Percentiles rank a stretch among this genome's conserved stretches.
Evolutionary conservation across 2,888 invertebrate genomes (phyloP).

Genomic region (Drosophila kambysellisi): DNA sequence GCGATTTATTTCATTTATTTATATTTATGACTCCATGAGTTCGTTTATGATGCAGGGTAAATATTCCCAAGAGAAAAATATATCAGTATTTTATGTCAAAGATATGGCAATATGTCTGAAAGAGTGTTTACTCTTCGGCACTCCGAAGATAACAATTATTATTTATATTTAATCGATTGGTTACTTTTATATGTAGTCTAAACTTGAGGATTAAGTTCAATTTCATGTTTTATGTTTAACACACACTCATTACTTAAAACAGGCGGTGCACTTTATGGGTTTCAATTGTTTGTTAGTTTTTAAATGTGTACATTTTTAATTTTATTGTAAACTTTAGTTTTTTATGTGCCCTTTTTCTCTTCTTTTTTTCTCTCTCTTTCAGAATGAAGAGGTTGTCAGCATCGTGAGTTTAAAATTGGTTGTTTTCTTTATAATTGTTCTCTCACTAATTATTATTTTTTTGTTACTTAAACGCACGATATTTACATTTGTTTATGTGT

Average conservation of each 20-base stretch:
- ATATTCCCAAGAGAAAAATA: not conserved
- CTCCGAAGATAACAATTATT: not conserved
- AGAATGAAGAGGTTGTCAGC: slow-evolving; percentile 85
- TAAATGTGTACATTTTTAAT: slow-evolving; percentile 31
- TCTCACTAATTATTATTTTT: slow-evolving; percentile 23
- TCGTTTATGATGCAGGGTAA: not conserved
- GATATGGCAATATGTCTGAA: not conserved
- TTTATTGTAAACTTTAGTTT: slow-evolving; percentile 60
- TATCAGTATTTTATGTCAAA: not conserved
- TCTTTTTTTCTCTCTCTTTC: slow-evolving; percentile 82
- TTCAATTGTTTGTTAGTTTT: slow-evolving; percentile 10
- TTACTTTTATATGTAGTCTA: not conserved
- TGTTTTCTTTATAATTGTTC: slow-evolving; percentile 42
- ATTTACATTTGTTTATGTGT: slow-evolving; percentile 26
- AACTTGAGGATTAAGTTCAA: not conserved
- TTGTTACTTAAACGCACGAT: slow-evolving; percentile 49
- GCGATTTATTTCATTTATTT: not conserved
- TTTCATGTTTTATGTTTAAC: slow-evolving; percentile 15
- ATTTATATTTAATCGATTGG: not conserved
- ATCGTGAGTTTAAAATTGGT: slow-evolving; percentile 83
- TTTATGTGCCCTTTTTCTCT: slow-evolving; percentile 71
- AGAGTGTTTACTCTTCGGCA: slow-evolving; percentile 2
- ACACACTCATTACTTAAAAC: slow-evolving; percentile 14
- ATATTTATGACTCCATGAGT: not conserved
- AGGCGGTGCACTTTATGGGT: slow-evolving; percentile 25